Base-by-base conservation (phyloP, 2,888 invertebrate genomes). In the Eupithecia insigniata region DNA sequence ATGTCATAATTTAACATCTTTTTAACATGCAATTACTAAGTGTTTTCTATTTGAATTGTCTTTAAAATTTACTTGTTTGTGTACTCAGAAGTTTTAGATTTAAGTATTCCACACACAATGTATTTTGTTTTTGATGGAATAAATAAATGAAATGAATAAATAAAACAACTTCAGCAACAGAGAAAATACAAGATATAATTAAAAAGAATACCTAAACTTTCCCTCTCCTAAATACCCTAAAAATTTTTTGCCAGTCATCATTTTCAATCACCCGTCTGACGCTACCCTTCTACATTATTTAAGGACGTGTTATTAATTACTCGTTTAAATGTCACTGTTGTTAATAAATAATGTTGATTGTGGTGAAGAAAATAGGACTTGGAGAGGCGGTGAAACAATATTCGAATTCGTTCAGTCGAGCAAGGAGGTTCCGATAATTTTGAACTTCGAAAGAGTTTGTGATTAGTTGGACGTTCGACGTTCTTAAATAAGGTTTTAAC, bases 301-400 rank as follows among this genome's bases (percentile, higher is more conserved):
- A 6, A 5, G 32, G 62, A n/a, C 14, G 32, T 18, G 5, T 0
- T 34, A 62, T 34, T 62, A 62, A 62, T 62, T 62, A 18, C 61
- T 34, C 1, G 10, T 18, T n/a, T 62, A 34, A 62, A 34, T 62
- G 62, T 62, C 62, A 62, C 32, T 34, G 34, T n/a, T 30, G 12
- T 62, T 34, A 62, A 62, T 62, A 62, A 62, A 62, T 62, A n/a
- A 34, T 32, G 3, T 32, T 62, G 62, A 34, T 34, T 62, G 18
- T 62, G 34, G 62, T 34, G 62, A 62, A 60, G 30, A 3, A 34
- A 62, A 62, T 22, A 62, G 22, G 22, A 55, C 55, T 22, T 55
- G 26, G 26, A 55, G 12, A 55, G 14, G 12, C 26, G 1, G 14
- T 55, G 12, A 51, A 22, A 12, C 51, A 26, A 10, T 22, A 12